Evolutionary conservation across 2,888 invertebrate genomes (phyloP).

Genomic region (Cyclophora albipunctata): DNA sequence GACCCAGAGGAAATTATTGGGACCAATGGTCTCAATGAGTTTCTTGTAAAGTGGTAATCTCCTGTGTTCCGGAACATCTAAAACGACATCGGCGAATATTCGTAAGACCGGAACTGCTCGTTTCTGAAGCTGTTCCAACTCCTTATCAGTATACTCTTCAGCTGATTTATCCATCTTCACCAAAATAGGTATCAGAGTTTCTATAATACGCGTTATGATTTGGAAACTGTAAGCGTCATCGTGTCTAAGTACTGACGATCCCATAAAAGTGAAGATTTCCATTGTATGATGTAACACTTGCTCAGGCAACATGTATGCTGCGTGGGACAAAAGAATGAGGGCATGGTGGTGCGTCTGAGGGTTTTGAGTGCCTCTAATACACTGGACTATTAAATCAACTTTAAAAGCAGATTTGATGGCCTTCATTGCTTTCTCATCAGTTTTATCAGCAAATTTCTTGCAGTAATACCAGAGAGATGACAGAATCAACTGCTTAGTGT

Average conservation of each 20-base stretch:
- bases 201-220: conserved; percentile 91
- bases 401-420: conserved; percentile 73
- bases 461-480: conserved; percentile 84
- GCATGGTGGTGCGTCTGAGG: conserved; percentile 98
- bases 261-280: conserved; percentile 98
- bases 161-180: conserved; percentile 66
- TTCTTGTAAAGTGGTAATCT: conserved; percentile 86
- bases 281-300: conserved; percentile 94
- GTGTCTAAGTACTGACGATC: conserved; percentile 91
- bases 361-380: conserved; percentile 91
- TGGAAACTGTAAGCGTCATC: conserved; percentile 97
- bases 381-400: conserved; percentile 88
- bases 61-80: conserved; percentile 95
- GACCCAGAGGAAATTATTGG: conserved; percentile 80
- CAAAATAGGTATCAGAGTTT: conserved; percentile 91
- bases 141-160: conserved; percentile 47
- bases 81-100: conserved; percentile 92
- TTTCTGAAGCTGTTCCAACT: conserved; percentile 53
- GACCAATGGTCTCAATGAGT: conserved; percentile 82
- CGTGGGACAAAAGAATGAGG: conserved; percentile 85
- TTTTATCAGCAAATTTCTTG: conserved; percentile 68
- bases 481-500: conserved; percentile 90
- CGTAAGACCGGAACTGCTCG: conserved; percentile 82
- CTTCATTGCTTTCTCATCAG: conserved; percentile 54
- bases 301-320: conserved; percentile 85